Percentiles rank a stretch among this genome's conserved stretches.
Evolutionary conservation across 2,113 vertebrate species (phyloP).

Genomic region (Semnornis frantzii): DNA sequence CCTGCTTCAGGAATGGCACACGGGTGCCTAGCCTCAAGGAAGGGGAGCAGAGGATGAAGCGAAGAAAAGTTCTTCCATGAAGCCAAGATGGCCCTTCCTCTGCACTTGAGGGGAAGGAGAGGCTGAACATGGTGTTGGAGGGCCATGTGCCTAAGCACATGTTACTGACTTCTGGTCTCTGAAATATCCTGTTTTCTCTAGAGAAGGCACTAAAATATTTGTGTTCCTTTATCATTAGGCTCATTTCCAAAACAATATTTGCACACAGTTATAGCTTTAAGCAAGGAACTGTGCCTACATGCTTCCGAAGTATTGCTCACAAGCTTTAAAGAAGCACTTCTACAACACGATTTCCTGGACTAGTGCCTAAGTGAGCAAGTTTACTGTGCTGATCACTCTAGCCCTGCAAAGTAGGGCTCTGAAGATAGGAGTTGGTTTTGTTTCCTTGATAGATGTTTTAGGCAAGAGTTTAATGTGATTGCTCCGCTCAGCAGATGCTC

Average conservation of each 20-base stretch:
- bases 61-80: neutral
- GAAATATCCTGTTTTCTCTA: neutral
- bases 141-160: fast-evolving
- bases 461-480: neutral
- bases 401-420: neutral
- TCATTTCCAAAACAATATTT: neutral
- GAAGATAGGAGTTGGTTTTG: neutral
- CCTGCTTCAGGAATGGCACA: neutral
- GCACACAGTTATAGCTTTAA: neutral
- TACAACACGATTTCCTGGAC: neutral
- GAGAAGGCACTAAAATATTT: neutral
- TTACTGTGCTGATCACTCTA: neutral
- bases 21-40: too few relatives aligned
- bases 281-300: neutral
- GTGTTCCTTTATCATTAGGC: neutral
- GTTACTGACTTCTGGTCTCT: neutral
- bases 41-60: neutral
- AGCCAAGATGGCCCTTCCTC: neutral
- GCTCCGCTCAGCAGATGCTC: neutral
- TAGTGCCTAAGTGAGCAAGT: neutral
- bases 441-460: neutral
- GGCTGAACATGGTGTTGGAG: neutral
- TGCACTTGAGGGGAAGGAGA: neutral
- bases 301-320: neutral
- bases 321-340: neutral